Evolutionary conservation across 2,888 invertebrate species (phyloP), one percentile per base, ranked within the genome.

Genomic region (Xestia xanthographa): DNA sequence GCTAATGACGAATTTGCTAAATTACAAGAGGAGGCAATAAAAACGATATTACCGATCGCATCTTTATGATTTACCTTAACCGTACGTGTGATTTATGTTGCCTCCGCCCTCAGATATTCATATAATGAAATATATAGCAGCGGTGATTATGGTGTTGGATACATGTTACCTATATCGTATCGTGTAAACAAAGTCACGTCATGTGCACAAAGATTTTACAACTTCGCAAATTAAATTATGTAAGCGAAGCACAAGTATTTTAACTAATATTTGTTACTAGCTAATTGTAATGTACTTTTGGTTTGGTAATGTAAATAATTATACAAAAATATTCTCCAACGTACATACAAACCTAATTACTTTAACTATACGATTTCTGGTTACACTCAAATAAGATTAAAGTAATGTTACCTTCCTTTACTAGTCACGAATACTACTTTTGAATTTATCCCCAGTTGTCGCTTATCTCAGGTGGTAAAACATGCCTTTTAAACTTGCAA

Each of bases 391-490:
- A 63, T n/a, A 69, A 48, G 34, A 48, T 70, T 78, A 60, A 66
- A 69, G 34, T 26, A 41, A 77, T 78, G 26, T 45, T n/a, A 22
- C 14, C 41, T 41, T 41, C 63, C 38, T 38, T 41, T 66, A 75
- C 43, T 45, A 79, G 66, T 62, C 53, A 71, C 53, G 69, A 56
- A 50, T 75, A 62, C 58, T 75, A 72, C 69, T 79, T 80, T 80
- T 20, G 34, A 81, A 85, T 79, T 80, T 77, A 78, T 78, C 71
- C 80, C 67, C 67, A 74, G 79, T 74, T 83, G 72, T 82, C 79
- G 83, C 86, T 85, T 87, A 86, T 85, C 86, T 74, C 88, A 89
- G 88, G 88, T 87, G 88, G 79, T 86, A 80, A 86, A 85, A 82
- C 80, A 85, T 72, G 77, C 78, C 77, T 87, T 84, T 88, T 74